Percentiles rank a stretch among this genome's conserved stretches.
phyloP scores from a whole-genome alignment of 1,140 invertebrate genomes.

The Papilio polyxenes region DNA sequence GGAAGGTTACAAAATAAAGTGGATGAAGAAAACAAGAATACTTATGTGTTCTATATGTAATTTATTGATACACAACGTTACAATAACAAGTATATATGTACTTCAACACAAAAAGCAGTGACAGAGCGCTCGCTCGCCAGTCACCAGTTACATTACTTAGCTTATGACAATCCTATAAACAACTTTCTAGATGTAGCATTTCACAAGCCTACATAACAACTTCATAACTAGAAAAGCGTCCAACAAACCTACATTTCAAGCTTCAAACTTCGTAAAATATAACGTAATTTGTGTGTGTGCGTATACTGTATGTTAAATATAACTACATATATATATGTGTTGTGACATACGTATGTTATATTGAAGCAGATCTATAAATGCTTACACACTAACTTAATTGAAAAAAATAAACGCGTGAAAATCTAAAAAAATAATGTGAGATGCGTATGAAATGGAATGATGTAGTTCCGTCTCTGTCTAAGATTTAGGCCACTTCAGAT shows the following conservation, averaged over 20 bases:
- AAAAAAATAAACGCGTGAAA: neutral
- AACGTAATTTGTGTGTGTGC: neutral
- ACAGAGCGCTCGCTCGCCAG: neutral
- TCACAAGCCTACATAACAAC: neutral
- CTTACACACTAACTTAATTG: neutral
- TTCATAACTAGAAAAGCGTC: neutral
- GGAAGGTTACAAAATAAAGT: neutral
- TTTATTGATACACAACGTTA: conserved; percentile 53
- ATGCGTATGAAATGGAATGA: neutral
- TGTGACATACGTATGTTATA: neutral
- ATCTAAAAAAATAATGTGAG: neutral
- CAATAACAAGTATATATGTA: conserved; percentile 33
- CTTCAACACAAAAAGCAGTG: neutral
- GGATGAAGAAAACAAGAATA: conserved; percentile 43
- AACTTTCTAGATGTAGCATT: conserved; percentile 4
- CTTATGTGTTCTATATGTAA: conserved; percentile 42
- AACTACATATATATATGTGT: neutral
- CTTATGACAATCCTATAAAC: neutral
- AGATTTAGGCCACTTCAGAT: too few species aligned
- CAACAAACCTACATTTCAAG: neutral
- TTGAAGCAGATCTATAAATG: conserved; percentile 18
- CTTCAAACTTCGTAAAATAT: neutral
- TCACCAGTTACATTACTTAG: neutral
- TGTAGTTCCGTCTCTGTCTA: neutral
- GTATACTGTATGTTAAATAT: neutral